phyloP scores from a whole-genome alignment of 92 coral and sea anemone genomes.

The Muricea muricata region DNA sequence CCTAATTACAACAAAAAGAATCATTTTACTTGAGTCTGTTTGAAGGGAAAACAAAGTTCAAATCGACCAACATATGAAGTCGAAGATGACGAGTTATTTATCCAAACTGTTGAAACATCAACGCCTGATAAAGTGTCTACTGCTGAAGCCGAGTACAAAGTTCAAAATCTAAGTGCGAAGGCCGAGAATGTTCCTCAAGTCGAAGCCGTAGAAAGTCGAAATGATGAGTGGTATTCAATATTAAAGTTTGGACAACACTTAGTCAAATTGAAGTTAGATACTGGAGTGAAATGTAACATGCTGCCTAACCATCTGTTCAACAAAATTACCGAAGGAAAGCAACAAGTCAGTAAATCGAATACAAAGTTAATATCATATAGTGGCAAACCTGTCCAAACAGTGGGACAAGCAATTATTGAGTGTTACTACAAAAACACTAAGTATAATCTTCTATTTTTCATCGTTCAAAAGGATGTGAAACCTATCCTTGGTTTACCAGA shows the following conservation, averaged over 20 bases:
- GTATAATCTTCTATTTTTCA: background rate
- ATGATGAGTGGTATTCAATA: background rate
- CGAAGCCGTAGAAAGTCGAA: background rate
- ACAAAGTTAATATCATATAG: background rate
- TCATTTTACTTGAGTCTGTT: background rate
- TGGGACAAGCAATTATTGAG: background rate
- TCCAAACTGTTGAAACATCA: background rate
- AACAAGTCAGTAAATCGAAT: background rate
- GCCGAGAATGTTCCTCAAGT: too few relatives aligned
- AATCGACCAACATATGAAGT: background rate
- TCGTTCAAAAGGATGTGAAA: background rate
- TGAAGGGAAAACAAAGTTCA: too few relatives aligned
- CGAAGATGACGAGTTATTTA: background rate
- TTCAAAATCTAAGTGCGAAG: too few relatives aligned
- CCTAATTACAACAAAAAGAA: background rate
- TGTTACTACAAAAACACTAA: background rate
- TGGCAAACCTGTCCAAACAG: too few relatives aligned
- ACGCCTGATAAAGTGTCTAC: background rate
- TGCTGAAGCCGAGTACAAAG: too few relatives aligned
- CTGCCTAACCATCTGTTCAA: too few relatives aligned
- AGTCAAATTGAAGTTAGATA: background rate
- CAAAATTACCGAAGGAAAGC: background rate
- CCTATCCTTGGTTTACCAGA: slow-evolving; percentile 21
- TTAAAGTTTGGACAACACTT: background rate
- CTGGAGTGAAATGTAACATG: background rate